phyloP scores from a whole-genome alignment of 1,140 invertebrate genomes.

The Aphelinus atriplicis region DNA sequence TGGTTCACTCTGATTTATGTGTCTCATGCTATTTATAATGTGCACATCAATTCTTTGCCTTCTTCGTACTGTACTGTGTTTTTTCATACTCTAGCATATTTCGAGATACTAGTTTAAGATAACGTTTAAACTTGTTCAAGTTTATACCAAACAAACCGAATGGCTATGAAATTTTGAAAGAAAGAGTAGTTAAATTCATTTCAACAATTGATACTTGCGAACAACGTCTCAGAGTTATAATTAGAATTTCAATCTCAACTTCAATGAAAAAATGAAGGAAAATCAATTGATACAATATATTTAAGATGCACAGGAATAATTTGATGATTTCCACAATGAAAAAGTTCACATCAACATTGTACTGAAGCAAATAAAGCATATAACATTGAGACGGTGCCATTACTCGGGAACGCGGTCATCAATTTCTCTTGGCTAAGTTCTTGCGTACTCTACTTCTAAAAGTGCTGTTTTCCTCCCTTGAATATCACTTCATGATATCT shows the following conservation, averaged over 20 bases:
- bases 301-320: too few relatives aligned
- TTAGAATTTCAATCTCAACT: too few relatives aligned
- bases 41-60: slow-evolving; percentile 17
- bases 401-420: slow-evolving; percentile 23
- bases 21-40: slow-evolving; percentile 28
- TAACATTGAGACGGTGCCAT: slow-evolving; percentile 5
- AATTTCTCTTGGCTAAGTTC: background rate
- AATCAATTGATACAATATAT: too few relatives aligned
- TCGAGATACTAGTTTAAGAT: background rate
- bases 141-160: too few relatives aligned
- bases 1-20: slow-evolving; percentile 26
- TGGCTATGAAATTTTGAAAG: too few relatives aligned
- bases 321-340: too few relatives aligned
- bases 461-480: slow-evolving; percentile 27
- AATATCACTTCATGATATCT: slow-evolving; percentile 22
- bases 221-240: too few relatives aligned
- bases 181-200: too few relatives aligned
- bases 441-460: slow-evolving; percentile 17
- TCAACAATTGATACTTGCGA: too few relatives aligned
- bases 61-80: slow-evolving; percentile 20
- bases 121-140: background rate
- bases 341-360: too few relatives aligned
- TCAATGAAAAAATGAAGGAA: too few relatives aligned
- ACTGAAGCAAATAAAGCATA: background rate
- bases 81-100: slow-evolving; percentile 2